These are phyloP conservation scores for Anguilla japonica DNA, from an alignment of 2,113 vertebrate genomes.

Conservation along the genomic window DNA sequence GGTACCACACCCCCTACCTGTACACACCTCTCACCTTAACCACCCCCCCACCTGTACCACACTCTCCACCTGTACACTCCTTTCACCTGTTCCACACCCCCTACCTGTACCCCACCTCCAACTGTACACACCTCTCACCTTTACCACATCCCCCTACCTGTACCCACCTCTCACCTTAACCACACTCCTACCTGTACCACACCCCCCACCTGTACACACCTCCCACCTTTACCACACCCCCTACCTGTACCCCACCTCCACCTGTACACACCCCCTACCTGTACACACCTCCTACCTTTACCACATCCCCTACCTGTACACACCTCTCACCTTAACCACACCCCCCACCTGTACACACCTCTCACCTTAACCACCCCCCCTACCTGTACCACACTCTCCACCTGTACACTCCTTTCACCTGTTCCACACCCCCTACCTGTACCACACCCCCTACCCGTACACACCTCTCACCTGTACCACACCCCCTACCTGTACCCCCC, in stretches of 20 bases:
- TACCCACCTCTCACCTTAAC: constrained; percentile 47
- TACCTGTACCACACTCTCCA: not conserved
- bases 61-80: not conserved
- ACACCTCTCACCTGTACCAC: constrained; percentile 55
- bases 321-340: no score
- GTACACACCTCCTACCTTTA: constrained; percentile 56
- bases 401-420: no score
- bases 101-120: no score
- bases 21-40: not conserved
- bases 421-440: no score
- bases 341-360: constrained; percentile 57
- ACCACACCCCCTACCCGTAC: no score
- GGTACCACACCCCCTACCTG: constrained; percentile 63
- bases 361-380: no score
- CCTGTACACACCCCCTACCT: no score
- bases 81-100: no score
- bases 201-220: not conserved
- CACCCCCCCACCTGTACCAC: not conserved
- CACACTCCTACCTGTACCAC: no score
- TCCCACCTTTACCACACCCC: no score
- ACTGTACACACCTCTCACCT: not conserved
- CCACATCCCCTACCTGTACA: not conserved
- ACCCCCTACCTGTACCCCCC: not conserved
- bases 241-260: no score
- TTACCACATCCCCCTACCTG: constrained; percentile 37